Evolutionary conservation across 2,888 invertebrate species (phyloP).

Genomic region (Drosophila kambysellisi): DNA sequence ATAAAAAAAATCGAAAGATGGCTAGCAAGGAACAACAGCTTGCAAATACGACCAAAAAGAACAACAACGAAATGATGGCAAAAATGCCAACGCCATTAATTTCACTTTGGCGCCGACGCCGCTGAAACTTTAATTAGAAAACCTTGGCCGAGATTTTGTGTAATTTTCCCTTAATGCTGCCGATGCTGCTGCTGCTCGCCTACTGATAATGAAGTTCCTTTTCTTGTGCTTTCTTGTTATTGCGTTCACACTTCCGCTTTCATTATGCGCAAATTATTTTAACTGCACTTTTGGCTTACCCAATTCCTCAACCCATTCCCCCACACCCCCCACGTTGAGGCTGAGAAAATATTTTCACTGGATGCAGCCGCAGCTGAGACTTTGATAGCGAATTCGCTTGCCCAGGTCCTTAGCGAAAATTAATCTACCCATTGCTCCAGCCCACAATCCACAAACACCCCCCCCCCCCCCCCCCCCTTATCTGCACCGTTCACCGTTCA

Average conservation of each 20-base stretch:
- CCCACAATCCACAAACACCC: neutral
- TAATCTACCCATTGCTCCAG: slow-evolving; percentile 35
- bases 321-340: neutral
- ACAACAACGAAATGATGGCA: slow-evolving; percentile 27
- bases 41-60: slow-evolving; percentile 10
- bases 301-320: neutral
- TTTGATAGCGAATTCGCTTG: slow-evolving; percentile 57
- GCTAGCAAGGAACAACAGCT: slow-evolving; percentile 25
- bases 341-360: slow-evolving; percentile 51
- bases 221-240: slow-evolving; percentile 67
- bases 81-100: slow-evolving; percentile 70
- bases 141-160: slow-evolving; percentile 72
- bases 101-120: slow-evolving; percentile 74
- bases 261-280: slow-evolving; percentile 79
- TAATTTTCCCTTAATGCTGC: slow-evolving; percentile 72
- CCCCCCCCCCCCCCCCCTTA: neutral
- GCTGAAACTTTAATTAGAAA: slow-evolving; percentile 78
- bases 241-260: slow-evolving; percentile 78
- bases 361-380: slow-evolving; percentile 56
- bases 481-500: slow-evolving; percentile 33
- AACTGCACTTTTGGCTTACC: slow-evolving; percentile 66
- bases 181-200: slow-evolving; percentile 24
- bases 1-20: neutral
- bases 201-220: slow-evolving; percentile 74
- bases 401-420: slow-evolving; percentile 52